Conservation (phyloP, 2,113 vertebrate species). For the Suncus etruscus region DNA sequence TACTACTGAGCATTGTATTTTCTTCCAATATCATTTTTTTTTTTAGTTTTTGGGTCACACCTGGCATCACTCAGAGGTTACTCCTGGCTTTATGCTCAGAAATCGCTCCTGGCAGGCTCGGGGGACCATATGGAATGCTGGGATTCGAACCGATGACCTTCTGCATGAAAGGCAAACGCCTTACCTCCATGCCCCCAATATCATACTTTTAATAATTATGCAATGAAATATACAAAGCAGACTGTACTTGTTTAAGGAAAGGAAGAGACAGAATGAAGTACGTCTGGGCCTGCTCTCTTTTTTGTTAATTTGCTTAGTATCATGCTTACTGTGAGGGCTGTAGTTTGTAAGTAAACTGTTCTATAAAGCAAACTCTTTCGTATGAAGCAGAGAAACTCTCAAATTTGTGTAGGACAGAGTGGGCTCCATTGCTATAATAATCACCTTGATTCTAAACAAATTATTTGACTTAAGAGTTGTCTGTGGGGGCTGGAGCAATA, state of each 20-base stretch:
- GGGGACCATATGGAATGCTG: too few species aligned
- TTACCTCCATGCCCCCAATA: too few species aligned
- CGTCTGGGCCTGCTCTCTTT: not conserved
- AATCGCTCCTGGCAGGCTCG: too few species aligned
- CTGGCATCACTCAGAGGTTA: too few species aligned
- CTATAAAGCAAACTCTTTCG: too few species aligned
- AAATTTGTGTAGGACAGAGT: not conserved
- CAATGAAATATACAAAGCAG: not conserved
- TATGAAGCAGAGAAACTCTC: not conserved
- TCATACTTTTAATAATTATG: conserved; percentile 34
- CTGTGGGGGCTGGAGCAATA: too few species aligned
- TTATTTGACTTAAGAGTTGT: too few species aligned
- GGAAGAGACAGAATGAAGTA: conserved; percentile 36
- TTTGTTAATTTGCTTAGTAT: conserved; percentile 31
- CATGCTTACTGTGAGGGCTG: not conserved
- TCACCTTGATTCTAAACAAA: conserved; percentile 23
- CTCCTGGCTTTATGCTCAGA: too few species aligned
- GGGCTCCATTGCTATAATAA: not conserved
- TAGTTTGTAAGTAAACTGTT: too few species aligned
- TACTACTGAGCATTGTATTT: not conserved
- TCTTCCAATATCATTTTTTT: not conserved
- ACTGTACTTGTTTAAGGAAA: conserved; percentile 16
- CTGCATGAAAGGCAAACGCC: too few species aligned
- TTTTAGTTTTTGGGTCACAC: too few species aligned
- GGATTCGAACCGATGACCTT: too few species aligned